Conservation (phyloP, 2,797 vertebrate species). For the Acipenser transmontanus region DNA sequence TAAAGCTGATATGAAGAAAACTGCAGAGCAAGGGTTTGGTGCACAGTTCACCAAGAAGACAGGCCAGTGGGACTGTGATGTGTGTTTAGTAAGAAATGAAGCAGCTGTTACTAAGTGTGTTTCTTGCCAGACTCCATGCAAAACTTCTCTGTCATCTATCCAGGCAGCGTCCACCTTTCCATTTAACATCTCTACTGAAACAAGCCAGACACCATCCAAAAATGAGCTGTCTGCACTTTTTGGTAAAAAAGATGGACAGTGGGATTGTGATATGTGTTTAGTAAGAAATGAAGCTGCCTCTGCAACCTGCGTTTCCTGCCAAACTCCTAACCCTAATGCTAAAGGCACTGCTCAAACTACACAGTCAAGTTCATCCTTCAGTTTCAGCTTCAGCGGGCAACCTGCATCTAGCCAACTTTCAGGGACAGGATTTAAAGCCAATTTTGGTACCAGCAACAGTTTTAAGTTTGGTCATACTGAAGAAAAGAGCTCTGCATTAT, state of each 20-base stretch:
- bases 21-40: conserved; percentile 49
- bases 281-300: conserved; percentile 61
- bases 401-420: conserved; percentile 50
- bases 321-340: conserved; percentile 59
- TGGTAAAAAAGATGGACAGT: conserved; percentile 71
- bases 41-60: conserved; percentile 65
- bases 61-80: conserved; percentile 69
- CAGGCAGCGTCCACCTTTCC: conserved; percentile 22
- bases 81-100: conserved; percentile 65
- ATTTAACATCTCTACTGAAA: conserved; percentile 19
- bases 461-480: conserved; percentile 79
- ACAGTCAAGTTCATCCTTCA: conserved; percentile 48
- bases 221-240: conserved; percentile 42
- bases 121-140: conserved; percentile 50
- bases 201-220: conserved; percentile 4
- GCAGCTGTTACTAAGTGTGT: conserved; percentile 54
- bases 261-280: conserved; percentile 78
- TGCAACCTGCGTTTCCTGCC: conserved; percentile 68
- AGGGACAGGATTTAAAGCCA: conserved; percentile 63
- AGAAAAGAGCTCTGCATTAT: conserved; percentile 46
- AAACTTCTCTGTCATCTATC: conserved; percentile 36
- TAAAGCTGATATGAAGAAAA: conserved; percentile 21
- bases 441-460: conserved; percentile 50
- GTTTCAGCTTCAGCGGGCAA: conserved; percentile 45
- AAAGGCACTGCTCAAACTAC: conserved; percentile 39